Base-by-base conservation (phyloP, 2,888 invertebrate genomes). In the Callinectes sapidus region DNA sequence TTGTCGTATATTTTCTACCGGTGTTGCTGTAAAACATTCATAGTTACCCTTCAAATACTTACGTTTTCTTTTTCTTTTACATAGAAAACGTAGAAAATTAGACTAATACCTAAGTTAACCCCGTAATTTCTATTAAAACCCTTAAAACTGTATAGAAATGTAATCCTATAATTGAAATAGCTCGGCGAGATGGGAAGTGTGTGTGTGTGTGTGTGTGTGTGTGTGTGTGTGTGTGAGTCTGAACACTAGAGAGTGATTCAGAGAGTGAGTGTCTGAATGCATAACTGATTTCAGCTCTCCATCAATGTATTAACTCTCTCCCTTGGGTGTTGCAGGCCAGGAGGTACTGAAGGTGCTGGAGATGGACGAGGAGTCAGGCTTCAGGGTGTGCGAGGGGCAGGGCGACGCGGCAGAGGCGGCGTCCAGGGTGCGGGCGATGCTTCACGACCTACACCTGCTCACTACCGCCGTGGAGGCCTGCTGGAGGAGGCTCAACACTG, bases 261-360 rank as follows among this genome's bases (percentile, higher is more conserved):
- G 23, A 5, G 61, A 18, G 61, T 2, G 61, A 61, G 61, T 61
- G 18, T 6, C 13, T 61, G 23, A 18, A 23, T 61, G 16, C 13
- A 18, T 61, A 5, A 18, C 8, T 48, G 10, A 48, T 48, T 48
- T 0, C 5, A 10, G 10, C 6, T 48, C 0, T 48, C 0, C 48
- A 48, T 48, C 48, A 48, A 10, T 48, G 48, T 48, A 10, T 48
- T 48, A 2, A 48, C 23, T 23, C 32, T 13, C 23, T 35, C 8
- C 71, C 16, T 23, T 10, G 23, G 39, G 23, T 55, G 28, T 42
- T 28, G 81, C 71, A 95, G 95, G 95, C 23, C 96, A 97, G 71
- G 96, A 96, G 95, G 96, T 97, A 87, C 96, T 96, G 92, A 95
- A 96, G 90, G 95, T 96, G 55, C 96, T 97, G 91, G 96, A 96